These are phyloP conservation scores for Hyla sarda DNA, from an alignment of 2,113 vertebrate genomes.

Conservation along the genomic window DNA sequence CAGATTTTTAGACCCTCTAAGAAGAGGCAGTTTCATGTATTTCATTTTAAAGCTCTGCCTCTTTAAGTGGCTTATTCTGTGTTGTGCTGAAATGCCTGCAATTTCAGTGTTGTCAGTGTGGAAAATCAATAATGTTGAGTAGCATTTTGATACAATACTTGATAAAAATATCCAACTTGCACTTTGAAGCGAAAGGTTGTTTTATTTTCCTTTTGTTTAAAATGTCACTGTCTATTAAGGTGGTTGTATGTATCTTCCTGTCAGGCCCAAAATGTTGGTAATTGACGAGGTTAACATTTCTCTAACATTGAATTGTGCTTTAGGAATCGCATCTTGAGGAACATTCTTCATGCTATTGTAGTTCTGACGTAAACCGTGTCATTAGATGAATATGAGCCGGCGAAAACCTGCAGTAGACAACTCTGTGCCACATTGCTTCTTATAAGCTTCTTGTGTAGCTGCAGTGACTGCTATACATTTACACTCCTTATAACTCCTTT, in stretches of 20 bases:
- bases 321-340: not conserved
- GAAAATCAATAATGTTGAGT: conserved; percentile 25
- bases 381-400: not conserved
- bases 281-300: conserved; percentile 38
- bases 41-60: no score
- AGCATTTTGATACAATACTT: not conserved
- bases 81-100: not conserved
- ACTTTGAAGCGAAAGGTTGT: conserved; percentile 14
- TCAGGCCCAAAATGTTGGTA: conserved; percentile 12
- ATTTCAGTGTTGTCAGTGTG: not conserved
- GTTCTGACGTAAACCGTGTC: not conserved
- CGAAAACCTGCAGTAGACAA: no score
- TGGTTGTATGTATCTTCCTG: not conserved
- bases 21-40: no score
- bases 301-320: not conserved
- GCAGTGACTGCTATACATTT: no score
- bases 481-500: no score
- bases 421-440: no score
- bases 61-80: no score
- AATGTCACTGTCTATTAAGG: conserved; percentile 44
- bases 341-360: not conserved
- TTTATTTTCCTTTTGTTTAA: conserved; percentile 1
- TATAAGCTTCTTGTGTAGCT: not conserved
- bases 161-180: not conserved
- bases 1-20: no score